phyloP scores from a whole-genome alignment of 2,797 vertebrate species.

The Onychomys leucogaster region DNA sequence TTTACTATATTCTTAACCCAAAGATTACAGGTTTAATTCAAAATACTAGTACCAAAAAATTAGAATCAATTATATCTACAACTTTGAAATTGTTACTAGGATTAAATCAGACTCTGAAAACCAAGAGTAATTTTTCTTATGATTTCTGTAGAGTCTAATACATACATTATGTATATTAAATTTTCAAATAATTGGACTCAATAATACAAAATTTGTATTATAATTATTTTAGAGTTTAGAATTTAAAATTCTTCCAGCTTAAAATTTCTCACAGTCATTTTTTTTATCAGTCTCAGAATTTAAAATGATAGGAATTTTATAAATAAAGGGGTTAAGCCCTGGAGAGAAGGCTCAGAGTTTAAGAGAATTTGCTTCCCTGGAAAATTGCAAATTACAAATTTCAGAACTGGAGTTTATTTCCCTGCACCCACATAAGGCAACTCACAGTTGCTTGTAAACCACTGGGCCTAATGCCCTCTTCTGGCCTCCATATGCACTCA shows the following conservation, averaged over 20 bases:
- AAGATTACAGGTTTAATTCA: not conserved
- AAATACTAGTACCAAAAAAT: not conserved
- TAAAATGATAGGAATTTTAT: not conserved
- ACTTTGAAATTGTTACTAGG: constrained; percentile 19
- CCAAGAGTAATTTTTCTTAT: constrained; percentile 22
- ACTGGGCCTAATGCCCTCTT: not conserved
- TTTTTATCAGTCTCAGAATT: not conserved
- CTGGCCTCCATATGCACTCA: not conserved
- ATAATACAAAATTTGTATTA: not conserved
- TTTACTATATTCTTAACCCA: not conserved
- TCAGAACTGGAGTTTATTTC: not conserved
- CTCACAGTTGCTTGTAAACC: not conserved
- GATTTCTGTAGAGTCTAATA: not conserved
- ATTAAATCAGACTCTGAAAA: constrained; percentile 47
- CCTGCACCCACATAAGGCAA: not conserved
- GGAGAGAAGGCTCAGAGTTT: not conserved
- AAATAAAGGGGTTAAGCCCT: not conserved
- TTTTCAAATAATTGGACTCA: not conserved
- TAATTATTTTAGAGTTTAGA: not conserved
- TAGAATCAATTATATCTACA: not conserved
- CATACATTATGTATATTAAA: not conserved
- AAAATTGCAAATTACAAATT: not conserved
- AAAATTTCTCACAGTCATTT: not conserved
- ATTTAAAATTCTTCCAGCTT: not conserved
- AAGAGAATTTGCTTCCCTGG: not conserved